Base-by-base conservation (phyloP, 2,113 vertebrate species). In the Peromyscus polionotus region DNA sequence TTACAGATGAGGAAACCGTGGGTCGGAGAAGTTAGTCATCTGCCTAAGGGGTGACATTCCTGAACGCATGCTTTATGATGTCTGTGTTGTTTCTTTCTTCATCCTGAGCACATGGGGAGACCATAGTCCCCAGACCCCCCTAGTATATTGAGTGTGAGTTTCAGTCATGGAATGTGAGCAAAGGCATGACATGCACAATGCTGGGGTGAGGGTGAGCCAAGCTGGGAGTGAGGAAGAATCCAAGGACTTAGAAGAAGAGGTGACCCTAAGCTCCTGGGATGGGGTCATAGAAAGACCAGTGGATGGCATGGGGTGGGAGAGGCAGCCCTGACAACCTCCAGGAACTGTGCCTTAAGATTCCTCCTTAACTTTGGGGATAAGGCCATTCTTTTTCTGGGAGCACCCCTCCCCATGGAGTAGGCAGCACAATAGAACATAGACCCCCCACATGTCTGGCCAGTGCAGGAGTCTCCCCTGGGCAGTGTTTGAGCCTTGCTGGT, bases 371-470 rank as follows among this genome's bases (percentile, higher is more conserved):
- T 42, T 70, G 45, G 26, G 22, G 16, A 59, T 45, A 48, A 95
- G 68, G 33, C 10, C 28, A 12, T 12, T 48, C 48, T 96, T 48
- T 28, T 39, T 33, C n/a, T 22, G 63, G 42, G 63, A 86, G 63
- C 12, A 17, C 22, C 13, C 26, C 22, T 7, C 22, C 7, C 10
- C 26, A 26, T 13, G 17, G 57, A n/a, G 63, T 5, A 57, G 61
- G 28, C 65, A 22, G 0, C 3, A 26, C 1, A 5, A 48, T 11
- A 14, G 22, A 36, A 51, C 6, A 5, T 7, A 48, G 11, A 16
- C 65, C 54, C 54, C 7, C 33, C 7, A 65, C 19, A 12, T 6
- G 76, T 76, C 57, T 22, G n/a, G 31, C 59, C 48, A 26, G 84
- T 28, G 24, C 65, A 8, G 51, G 39, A 72, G 84, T n/a, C 3